Base-by-base conservation (phyloP, 2,888 invertebrate genomes). In the Anorthoa munda region DNA sequence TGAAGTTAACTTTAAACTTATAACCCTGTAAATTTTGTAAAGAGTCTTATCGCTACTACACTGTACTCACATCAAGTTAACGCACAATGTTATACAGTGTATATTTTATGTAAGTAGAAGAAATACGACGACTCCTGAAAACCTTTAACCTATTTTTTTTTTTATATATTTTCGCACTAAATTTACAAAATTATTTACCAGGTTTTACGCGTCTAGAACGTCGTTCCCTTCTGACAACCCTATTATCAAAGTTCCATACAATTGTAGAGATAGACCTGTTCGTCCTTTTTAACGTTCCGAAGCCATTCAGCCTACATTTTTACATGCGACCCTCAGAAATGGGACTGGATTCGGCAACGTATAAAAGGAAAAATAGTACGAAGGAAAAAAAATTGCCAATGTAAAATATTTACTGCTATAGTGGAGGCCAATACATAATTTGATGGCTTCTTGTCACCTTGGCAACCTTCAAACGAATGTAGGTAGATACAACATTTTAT, bases 371-470 rank as follows among this genome's bases (percentile, higher is more conserved):
- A 82, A 75, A 82, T 79, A 77, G 71, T 59, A 72, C 53, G 50
- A 53, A 18, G 50, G 51, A 60, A 75, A 76, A 78, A 78, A 84
- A 74, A 82, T 74, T 80, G 78, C 17, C 73, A 70, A 72, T 85
- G 79, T 83, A 82, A 84, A 88, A 87, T 87, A 86, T 87, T 85
- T 86, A 85, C 83, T 85, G 69, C 77, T 59, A 23, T 76, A 77
- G 81, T 56, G 67, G 51, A 70, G 81, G 72, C 78, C 75, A 71
- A 82, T 82, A 82, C 80, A 82, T 87, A 84, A 88, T 88, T 88
- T 87, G 85, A 87, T 88, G 79, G 81, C 68, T 82, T 77, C 82
- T 86, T 84, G 88, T 84, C 88, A 88, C 86, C 87, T 87, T 74
- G 78, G 81, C 75, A 85, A 82, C 80, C 83, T 81, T 81, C 73